Evolutionary conservation across 2,888 invertebrate genomes (phyloP), one percentile per base, ranked within the genome.

Genomic region (Thymelicus acteon): DNA sequence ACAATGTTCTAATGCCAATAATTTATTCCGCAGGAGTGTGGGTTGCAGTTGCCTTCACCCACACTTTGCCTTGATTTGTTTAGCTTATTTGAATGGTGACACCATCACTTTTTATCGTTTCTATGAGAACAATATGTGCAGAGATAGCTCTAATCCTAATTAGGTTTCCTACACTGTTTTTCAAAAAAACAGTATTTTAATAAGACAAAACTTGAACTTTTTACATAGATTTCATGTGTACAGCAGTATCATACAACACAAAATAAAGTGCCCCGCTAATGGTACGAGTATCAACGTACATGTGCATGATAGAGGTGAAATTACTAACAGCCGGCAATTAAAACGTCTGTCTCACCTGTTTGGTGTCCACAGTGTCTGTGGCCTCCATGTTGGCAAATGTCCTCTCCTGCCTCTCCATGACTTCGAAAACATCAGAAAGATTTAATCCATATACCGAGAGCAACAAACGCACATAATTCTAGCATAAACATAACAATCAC

Each of bases 321-420:
- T 84, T 78, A 78, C 81, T 85, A 82, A 86, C 83, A 87, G 90
- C 92, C 92, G 92, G 93, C 90, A 90, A 87, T 88, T 87, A 84
- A 73, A 83, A 76, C 74, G 79, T 79, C 78, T 80, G 78, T 78
- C 92, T 94, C 94, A 95, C 95, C 95, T 95, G 95, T 94, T 95
- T 95, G 78, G 95, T 95, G 84, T 95, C 95, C 91, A 95, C 94
- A 83, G 93, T 93, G 87, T 95, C 95, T 80, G 92, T 90, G 83
- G 94, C 90, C 91, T 95, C 95, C 95, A 95, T 95, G 90, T 95
- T 95, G 88, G 89, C 89, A 86, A 93, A 90, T 89, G 91, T 89
- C 87, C 92, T 88, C 83, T 92, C 92, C 87, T 88, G 89, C 87
- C 90, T 87, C 85, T 91, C 90, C 93, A 93, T 93, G 81, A 80